Evolutionary conservation across 2,797 vertebrate species (phyloP), one percentile per base, ranked within the genome.

Genomic region (Serranus cabrilla): DNA sequence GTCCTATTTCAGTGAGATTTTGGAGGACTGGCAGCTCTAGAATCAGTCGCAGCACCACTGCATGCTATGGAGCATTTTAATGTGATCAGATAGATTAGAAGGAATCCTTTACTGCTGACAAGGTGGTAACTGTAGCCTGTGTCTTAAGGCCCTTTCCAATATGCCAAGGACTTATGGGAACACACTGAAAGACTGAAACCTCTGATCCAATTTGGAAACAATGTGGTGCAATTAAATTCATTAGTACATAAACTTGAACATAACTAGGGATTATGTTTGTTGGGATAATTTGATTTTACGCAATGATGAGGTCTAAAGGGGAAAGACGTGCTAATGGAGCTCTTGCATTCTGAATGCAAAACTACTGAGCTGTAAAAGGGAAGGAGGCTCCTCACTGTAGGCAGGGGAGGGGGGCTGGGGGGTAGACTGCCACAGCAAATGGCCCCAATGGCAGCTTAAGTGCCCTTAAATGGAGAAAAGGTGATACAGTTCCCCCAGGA

Each of bases 31-130:
- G 63, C 76, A 78, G 75, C 62, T 78, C 66, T 34, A 31, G 31
- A 62, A 27, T 27, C 27, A 27, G 27, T 61, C 10, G 25, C 18
- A 31, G 60, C 74, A 68, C 9, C 17, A 14, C 39, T 11, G 64
- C 62, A 57, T 57, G 55, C 67, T 76, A 64, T 31, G 10, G 62
- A 83, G 82, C 78, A 87, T 88, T 81, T 82, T 85, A 92, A 92
- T 85, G 61, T 90, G 88, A 80, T 70, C 73, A 76, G 31, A 90
- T 79, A 87, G 85, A 93, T 89, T 86, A 84, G 68, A 74, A 87
- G 76, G 72, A 92, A 91, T 90, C 89, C 74, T 70, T 90, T 92
- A 87, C 61, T 89, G 89, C 92, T 93, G 92, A 92, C 80, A 52
- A 71, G 69, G 82, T 88, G 71, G 74, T 86, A 88, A 89, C 79